These are phyloP conservation scores for Sylvilagus floridanus DNA, from an alignment of 2,797 vertebrate genomes.

Conservation along the genomic window DNA sequence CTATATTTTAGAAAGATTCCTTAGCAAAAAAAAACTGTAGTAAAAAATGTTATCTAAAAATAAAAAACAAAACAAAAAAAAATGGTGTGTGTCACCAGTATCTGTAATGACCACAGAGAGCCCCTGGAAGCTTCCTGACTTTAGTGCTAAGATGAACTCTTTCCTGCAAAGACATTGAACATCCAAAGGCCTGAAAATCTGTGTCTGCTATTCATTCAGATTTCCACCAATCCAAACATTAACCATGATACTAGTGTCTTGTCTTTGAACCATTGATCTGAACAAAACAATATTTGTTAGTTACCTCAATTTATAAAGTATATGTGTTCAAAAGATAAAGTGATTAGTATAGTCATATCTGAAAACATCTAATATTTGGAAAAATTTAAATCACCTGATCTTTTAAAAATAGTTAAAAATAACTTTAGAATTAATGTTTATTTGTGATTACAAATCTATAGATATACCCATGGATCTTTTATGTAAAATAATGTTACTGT, in stretches of 20 bases:
- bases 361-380: conserved; percentile 1
- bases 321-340: conserved; percentile 28
- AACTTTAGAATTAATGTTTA: conserved; percentile 34
- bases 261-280: not conserved
- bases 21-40: no score
- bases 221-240: not conserved
- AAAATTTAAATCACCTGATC: not conserved
- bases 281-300: conserved; percentile 17
- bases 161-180: not conserved
- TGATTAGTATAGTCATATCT: not conserved
- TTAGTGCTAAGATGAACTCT: not conserved
- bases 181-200: not conserved
- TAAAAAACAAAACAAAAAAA: no score
- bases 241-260: not conserved
- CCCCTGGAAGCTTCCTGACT: not conserved
- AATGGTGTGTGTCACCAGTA: not conserved
- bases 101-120: not conserved
- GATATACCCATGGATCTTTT: not conserved
- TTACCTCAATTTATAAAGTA: not conserved
- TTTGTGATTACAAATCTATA: not conserved
- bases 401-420: conserved; percentile 35
- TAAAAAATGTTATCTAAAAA: no score
- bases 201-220: not conserved
- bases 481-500: not conserved
- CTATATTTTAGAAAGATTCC: no score